Evolutionary conservation across 1,140 invertebrate species (phyloP).

Genomic region (Sarcophaga peregrina): DNA sequence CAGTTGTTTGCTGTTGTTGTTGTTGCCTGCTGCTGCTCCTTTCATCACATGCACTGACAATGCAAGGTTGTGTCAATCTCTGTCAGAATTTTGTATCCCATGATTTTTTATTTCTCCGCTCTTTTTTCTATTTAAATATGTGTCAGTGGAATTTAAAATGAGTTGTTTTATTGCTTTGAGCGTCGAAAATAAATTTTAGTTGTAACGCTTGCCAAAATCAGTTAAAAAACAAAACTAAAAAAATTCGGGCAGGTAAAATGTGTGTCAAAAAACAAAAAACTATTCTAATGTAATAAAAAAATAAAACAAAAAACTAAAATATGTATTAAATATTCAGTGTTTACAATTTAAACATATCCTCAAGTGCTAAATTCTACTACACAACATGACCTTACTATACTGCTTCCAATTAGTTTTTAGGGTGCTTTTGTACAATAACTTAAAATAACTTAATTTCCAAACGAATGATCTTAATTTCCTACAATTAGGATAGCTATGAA

Average conservation of each 20-base stretch:
- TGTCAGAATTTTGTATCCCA: conserved; percentile 15
- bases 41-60: conserved; percentile 37
- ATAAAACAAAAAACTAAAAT: too few relatives aligned
- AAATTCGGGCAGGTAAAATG: conserved; percentile 34
- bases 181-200: conserved; percentile 29
- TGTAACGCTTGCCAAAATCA: not conserved
- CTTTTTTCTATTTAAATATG: conserved; percentile 27
- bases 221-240: not conserved
- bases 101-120: conserved; percentile 6
- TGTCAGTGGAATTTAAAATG: conserved; percentile 40
- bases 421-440: too few relatives aligned
- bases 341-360: too few relatives aligned
- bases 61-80: conserved; percentile 39
- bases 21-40: not conserved
- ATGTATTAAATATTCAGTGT: too few relatives aligned
- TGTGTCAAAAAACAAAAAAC: conserved; percentile 38
- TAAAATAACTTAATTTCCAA: too few relatives aligned
- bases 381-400: too few relatives aligned
- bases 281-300: too few relatives aligned
- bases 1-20: not conserved
- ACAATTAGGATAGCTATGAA: too few relatives aligned
- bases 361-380: too few relatives aligned
- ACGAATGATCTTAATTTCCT: too few relatives aligned
- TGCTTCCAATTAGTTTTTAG: too few relatives aligned
- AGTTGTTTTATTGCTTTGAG: conserved; percentile 34